Evolutionary conservation across 2,888 invertebrate genomes (phyloP).

Genomic region (Odiellus spinosus): DNA sequence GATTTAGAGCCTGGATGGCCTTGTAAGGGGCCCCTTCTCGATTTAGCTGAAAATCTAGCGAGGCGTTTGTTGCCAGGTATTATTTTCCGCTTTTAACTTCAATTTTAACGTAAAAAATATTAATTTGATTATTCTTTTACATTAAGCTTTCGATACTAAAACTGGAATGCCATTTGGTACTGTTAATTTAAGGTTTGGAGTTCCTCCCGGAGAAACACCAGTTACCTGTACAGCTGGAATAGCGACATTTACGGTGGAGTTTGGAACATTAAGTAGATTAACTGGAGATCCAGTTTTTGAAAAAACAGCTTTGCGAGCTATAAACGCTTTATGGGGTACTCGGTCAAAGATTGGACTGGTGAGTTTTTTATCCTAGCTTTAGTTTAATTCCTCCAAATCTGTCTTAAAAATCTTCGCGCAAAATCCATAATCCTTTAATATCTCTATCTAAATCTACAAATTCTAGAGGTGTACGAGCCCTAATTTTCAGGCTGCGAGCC

Average conservation of each 20-base stretch:
- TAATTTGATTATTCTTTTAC: background rate
- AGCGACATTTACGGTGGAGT: constrained; percentile 91
- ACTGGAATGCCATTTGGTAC: constrained; percentile 96
- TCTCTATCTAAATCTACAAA: too few species aligned
- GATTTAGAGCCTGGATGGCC: constrained; percentile 88
- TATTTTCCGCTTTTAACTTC: background rate
- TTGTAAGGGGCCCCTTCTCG: constrained; percentile 80
- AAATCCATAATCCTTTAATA: too few species aligned
- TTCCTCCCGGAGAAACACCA: constrained; percentile 85
- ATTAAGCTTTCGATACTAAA: constrained; percentile 34
- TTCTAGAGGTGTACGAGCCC: too few species aligned
- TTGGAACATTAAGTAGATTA: constrained; percentile 78
- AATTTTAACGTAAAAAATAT: background rate
- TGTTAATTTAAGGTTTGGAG: constrained; percentile 60
- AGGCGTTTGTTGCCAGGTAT: constrained; percentile 59
- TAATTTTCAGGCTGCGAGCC: too few species aligned
- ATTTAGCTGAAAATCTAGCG: constrained; percentile 87
- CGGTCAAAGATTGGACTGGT: constrained; percentile 56
- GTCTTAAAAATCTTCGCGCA: too few species aligned
- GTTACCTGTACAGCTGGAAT: constrained; percentile 96
- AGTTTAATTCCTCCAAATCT: too few species aligned
- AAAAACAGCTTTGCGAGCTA: constrained; percentile 70
- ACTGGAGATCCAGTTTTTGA: constrained; percentile 92
- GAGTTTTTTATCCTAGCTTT: too few species aligned
- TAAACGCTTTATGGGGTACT: constrained; percentile 70